phyloP scores from a whole-genome alignment of 2,113 vertebrate genomes.

The Neogale vison region DNA sequence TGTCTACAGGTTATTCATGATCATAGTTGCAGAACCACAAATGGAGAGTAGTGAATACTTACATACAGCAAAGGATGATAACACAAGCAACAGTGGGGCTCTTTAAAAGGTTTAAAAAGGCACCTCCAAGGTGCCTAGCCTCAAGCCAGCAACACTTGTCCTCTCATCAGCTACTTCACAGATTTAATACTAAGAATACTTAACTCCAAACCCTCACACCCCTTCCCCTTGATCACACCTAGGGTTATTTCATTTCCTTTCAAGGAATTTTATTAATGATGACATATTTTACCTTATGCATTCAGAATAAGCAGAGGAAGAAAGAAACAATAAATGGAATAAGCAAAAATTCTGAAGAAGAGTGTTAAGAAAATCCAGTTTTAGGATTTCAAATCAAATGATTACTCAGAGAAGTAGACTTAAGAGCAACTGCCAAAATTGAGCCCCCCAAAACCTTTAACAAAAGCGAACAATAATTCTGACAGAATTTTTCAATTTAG shows the following conservation, averaged over 20 bases:
- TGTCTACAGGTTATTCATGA: neutral
- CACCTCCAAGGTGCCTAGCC: neutral
- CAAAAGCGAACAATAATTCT: neutral
- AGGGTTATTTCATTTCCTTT: neutral
- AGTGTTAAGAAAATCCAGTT: neutral
- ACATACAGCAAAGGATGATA: neutral
- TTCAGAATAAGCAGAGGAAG: neutral
- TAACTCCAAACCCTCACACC: neutral
- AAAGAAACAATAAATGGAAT: neutral
- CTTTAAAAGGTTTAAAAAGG: neutral
- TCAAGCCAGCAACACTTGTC: neutral
- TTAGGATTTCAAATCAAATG: slow-evolving; percentile 25
- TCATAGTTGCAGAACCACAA: neutral
- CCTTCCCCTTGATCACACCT: neutral
- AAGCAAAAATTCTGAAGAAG: neutral
- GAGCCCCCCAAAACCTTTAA: neutral
- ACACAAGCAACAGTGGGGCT: neutral
- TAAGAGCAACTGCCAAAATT: neutral
- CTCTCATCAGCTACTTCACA: neutral
- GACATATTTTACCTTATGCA: neutral
- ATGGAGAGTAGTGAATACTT: slow-evolving; percentile 13
- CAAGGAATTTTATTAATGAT: neutral
- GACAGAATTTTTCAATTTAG: neutral
- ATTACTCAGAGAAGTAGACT: neutral
- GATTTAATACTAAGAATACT: neutral